Conservation (phyloP, 2,797 vertebrate species). For the Hozukius guyotensis region DNA sequence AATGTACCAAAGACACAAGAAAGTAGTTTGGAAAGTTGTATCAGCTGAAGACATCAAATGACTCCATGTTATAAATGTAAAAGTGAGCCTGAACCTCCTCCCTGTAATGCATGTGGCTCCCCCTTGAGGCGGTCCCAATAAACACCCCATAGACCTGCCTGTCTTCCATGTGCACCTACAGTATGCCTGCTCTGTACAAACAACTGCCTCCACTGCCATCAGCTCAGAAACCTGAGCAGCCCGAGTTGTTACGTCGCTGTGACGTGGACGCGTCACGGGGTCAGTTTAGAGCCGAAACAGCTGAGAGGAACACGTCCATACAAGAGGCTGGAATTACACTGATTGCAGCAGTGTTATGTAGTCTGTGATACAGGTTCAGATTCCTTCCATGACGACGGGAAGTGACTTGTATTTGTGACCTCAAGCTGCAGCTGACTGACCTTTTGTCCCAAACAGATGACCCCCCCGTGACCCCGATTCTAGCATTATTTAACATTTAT, state of each 20-base stretch:
- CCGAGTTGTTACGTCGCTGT: not conserved
- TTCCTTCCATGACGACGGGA: not conserved
- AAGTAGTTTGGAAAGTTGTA: not conserved
- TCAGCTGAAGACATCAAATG: not conserved
- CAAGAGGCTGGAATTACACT: constrained; percentile 1
- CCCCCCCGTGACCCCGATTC: not conserved
- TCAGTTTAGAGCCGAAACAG: not conserved
- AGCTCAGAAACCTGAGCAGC: constrained; percentile 36
- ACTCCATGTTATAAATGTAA: not conserved
- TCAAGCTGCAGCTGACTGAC: not conserved
- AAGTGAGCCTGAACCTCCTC: not conserved
- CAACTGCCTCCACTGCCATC: not conserved
- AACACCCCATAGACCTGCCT: not conserved
- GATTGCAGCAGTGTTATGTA: not conserved
- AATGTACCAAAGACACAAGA: not conserved
- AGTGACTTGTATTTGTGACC: not conserved
- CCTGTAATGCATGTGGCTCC: not conserved
- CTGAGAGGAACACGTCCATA: not conserved
- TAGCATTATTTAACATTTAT: not conserved
- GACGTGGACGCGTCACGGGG: not conserved
- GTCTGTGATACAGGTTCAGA: not conserved
- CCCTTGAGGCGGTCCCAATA: not conserved
- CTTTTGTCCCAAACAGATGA: not conserved
- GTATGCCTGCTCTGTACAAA: not conserved
- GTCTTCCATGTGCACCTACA: not conserved